These are phyloP conservation scores for Hylomyscus alleni DNA, from an alignment of 2,797 vertebrate genomes.

Conservation along the genomic window DNA sequence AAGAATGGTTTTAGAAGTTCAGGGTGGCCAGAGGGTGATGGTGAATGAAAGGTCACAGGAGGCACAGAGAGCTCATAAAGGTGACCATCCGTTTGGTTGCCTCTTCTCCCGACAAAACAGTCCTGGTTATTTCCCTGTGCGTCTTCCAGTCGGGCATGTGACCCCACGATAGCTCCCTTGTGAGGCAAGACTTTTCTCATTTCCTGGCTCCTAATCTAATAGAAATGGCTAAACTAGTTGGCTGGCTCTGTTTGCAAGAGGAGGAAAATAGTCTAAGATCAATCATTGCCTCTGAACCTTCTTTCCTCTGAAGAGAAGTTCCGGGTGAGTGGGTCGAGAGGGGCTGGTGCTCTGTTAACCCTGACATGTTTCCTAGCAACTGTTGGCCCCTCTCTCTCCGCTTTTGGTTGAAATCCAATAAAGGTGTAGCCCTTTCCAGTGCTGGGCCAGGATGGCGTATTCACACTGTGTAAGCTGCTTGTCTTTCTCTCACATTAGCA, in stretches of 20 bases:
- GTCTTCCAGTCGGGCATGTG: constrained; percentile 55
- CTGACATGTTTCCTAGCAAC: neutral
- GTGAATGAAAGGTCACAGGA: neutral
- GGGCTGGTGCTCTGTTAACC: neutral
- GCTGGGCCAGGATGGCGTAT: neutral
- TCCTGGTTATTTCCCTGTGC: constrained; percentile 46
- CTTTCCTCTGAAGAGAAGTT: constrained; percentile 59
- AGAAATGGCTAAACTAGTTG: constrained; percentile 77
- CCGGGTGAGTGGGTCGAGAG: neutral
- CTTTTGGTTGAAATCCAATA: neutral
- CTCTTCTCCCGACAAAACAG: neutral
- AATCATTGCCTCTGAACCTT: constrained; percentile 56
- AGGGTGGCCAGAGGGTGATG: neutral
- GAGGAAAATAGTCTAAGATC: constrained; percentile 50
- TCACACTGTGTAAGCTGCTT: neutral
- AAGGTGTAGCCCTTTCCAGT: constrained; percentile 52
- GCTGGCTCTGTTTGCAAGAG: constrained; percentile 67
- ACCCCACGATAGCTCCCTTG: constrained; percentile 55
- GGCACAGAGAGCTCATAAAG: neutral
- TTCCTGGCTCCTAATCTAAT: constrained; percentile 83
- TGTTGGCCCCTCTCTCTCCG: neutral
- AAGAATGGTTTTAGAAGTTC: accelerated
- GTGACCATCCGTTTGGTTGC: neutral
- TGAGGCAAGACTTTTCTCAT: constrained; percentile 78
- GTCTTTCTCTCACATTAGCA: constrained; percentile 46